A percentile compares a stretch with the other conserved stretches of the same genome.
Conservation (phyloP, 2,113 vertebrate genomes). For the Syngnathoides biaculeatus region DNA sequence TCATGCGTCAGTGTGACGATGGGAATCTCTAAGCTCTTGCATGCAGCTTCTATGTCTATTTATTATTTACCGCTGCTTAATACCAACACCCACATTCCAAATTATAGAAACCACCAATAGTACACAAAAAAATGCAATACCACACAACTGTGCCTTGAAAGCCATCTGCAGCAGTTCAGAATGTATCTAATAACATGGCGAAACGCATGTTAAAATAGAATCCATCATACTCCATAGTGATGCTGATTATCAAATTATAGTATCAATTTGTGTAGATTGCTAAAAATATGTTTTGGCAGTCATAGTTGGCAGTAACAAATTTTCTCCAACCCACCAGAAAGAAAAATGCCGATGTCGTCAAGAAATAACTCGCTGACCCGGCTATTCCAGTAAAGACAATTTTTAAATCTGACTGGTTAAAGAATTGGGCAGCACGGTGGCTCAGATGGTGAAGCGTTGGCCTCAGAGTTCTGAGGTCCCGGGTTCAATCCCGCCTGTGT, state of each 20-base stretch:
- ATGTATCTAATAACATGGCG: not conserved
- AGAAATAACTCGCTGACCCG: not conserved
- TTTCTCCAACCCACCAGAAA: not conserved
- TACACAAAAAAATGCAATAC: not conserved
- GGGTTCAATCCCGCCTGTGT: too few relatives aligned
- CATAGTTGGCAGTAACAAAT: not conserved
- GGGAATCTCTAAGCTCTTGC: slow-evolving; percentile 1
- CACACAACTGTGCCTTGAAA: not conserved
- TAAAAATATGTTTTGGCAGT: too few relatives aligned
- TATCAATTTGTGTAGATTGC: too few relatives aligned
- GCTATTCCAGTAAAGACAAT: not conserved
- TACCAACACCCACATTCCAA: not conserved
- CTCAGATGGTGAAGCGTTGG: too few relatives aligned
- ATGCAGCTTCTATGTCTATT: not conserved
- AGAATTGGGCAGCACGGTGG: too few relatives aligned
- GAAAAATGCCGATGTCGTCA: not conserved
- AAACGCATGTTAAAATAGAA: not conserved
- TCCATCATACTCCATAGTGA: too few relatives aligned
- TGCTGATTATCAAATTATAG: too few relatives aligned
- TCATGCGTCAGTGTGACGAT: slow-evolving; percentile 3
- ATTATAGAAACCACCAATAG: not conserved
- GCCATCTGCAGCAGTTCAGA: not conserved
- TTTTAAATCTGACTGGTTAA: not conserved
- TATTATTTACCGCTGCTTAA: too few relatives aligned
- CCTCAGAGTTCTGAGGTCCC: too few relatives aligned